Evolutionary conservation across 2,888 invertebrate species (phyloP), one percentile per base, ranked within the genome.

Genomic region (Blastobasis lacticolella): DNA sequence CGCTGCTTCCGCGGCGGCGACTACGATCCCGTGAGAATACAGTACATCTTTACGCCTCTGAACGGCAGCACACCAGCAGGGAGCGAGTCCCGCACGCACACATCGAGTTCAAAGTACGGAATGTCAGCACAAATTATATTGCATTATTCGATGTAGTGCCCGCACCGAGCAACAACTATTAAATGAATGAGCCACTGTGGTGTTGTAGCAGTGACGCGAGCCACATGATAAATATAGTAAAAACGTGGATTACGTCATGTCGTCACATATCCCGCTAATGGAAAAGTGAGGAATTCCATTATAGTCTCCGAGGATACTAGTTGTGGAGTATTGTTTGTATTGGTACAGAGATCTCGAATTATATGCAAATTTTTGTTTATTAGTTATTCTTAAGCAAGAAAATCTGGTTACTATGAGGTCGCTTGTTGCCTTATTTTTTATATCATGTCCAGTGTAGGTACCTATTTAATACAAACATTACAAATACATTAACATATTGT

Each of bases 241-340:
- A 69, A 66, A 64, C 57, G 59, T 50, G 53, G 53, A 57, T 71
- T 69, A 63, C 73, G 70, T 74, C 73, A 75, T 63, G 53, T 60
- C 55, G 59, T 52, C 36, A 41, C 48, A 40, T 45, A 45, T 10
- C 41, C 48, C 41, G 41, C 40, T 48, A 51, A 48, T 48, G 52
- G 42, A 52, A 49, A 52, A 38, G 42, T 38, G 48, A 48, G 51
- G 48, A 43, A 48, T 48, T 9, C 48, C 43, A 38, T 47, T 10
- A 41, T 41, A 41, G 40, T 10, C 6, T 7, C 8, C 4, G 5
- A 48, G 23, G 3, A 23, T 23, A 23, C 23, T 23, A 23, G 23
- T 23, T 23, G 23, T 23, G 23, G 1, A 3, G 23, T 23, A 23
- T 23, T 23, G 23, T 23, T 23, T 23, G 23, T 23, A 23, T 2